A percentile compares a stretch with the other conserved stretches of the same genome.
Conservation (phyloP, 2,113 vertebrate genomes). For the Alces alces region DNA sequence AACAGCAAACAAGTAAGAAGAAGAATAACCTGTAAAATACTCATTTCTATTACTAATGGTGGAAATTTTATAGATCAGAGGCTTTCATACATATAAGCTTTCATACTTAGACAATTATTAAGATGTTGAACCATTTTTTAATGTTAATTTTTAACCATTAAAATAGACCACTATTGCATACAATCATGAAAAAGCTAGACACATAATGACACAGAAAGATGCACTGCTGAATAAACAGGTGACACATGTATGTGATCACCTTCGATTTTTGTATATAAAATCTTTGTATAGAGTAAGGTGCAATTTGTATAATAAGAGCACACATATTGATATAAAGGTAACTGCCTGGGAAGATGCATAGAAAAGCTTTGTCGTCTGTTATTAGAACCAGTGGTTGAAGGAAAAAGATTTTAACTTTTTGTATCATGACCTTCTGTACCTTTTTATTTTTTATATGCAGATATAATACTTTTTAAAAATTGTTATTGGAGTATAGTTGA, state of each 20-base stretch:
- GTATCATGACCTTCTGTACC: background rate
- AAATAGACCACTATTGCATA: background rate
- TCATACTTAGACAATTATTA: background rate
- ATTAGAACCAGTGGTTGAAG: background rate
- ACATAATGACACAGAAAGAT: background rate
- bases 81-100: background rate
- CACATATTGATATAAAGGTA: background rate
- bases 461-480: background rate
- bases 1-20: background rate
- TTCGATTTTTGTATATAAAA: background rate
- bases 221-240: background rate
- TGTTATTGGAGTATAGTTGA: background rate
- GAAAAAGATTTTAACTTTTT: background rate
- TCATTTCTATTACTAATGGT: background rate
- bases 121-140: background rate
- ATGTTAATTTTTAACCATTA: background rate
- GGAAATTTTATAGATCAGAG: background rate
- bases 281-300: background rate
- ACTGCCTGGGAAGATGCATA: background rate
- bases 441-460: background rate
- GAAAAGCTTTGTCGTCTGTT: background rate
- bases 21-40: background rate
- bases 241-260: background rate
- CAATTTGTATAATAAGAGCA: background rate
- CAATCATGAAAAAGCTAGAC: background rate